Percentiles rank a stretch among this genome's conserved stretches.
These are phyloP conservation scores for Thunnus thynnus DNA, from an alignment of 2,113 vertebrate species.

Conservation along the genomic window DNA sequence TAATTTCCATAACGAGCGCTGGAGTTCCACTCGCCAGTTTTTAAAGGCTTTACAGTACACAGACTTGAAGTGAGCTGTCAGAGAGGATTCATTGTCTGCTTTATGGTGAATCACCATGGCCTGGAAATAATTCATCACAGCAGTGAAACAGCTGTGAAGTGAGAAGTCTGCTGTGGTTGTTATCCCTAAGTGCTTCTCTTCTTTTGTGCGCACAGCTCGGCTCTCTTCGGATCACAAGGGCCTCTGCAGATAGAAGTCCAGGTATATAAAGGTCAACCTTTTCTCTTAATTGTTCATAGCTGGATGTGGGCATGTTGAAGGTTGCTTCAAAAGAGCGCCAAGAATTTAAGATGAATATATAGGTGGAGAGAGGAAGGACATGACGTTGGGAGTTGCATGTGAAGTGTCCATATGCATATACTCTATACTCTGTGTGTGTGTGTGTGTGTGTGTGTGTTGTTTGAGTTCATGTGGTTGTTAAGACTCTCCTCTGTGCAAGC, in stretches of 20 bases:
- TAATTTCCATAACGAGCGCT: constrained; percentile 50
- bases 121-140: constrained; percentile 78
- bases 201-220: constrained; percentile 61
- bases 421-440: background rate
- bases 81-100: constrained; percentile 65
- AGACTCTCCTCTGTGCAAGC: constrained; percentile 71
- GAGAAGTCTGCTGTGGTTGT: constrained; percentile 59
- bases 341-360: background rate
- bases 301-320: constrained; percentile 14
- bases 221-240: constrained; percentile 43
- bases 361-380: constrained; percentile 8
- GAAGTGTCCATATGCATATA: constrained; percentile 35
- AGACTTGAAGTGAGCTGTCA: constrained; percentile 59
- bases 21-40: constrained; percentile 20
- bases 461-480: constrained; percentile 63
- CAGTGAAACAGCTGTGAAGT: constrained; percentile 64
- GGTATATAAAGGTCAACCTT: constrained; percentile 65
- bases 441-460: constrained; percentile 36
- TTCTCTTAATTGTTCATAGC: constrained; percentile 42
- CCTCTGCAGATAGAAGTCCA: constrained; percentile 38
- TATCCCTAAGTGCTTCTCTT: constrained; percentile 64
- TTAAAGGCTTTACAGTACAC: constrained; percentile 39
- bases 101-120: constrained; percentile 60
- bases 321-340: constrained; percentile 20
- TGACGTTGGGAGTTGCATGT: constrained; percentile 9